A percentile compares a stretch with the other conserved stretches of the same genome.
phyloP scores from a whole-genome alignment of 92 coral and sea anemone species.

The Bergia sp. region DNA sequence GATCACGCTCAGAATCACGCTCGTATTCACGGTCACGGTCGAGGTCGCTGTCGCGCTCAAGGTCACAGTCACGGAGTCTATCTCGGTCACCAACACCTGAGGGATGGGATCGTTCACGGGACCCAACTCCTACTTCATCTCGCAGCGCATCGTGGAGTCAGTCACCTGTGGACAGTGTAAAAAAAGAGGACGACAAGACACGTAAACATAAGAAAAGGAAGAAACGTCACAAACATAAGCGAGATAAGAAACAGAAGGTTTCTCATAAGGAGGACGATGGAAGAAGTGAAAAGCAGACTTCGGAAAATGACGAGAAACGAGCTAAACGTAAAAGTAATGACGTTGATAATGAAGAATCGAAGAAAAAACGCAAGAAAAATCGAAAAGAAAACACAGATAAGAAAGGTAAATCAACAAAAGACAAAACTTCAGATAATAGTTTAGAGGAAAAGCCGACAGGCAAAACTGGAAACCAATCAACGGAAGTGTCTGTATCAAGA shows the following conservation, averaged over 20 bases:
- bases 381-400: conserved; percentile 25
- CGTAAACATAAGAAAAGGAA: conserved; percentile 82
- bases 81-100: conserved; percentile 96
- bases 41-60: conserved; percentile 80
- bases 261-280: conserved; percentile 41
- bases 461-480: background rate
- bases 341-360: conserved; percentile 57
- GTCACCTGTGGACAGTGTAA: conserved; percentile 3
- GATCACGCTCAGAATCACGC: conserved; percentile 76
- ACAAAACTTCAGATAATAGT: conserved; percentile 12
- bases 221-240: conserved; percentile 83
- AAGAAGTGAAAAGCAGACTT: conserved; percentile 29
- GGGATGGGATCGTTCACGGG: conserved; percentile 93
- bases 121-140: conserved; percentile 85
- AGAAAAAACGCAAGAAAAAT: conserved; percentile 57
- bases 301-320: conserved; percentile 41
- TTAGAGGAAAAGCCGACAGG: background rate
- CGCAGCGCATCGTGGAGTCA: conserved; percentile 39
- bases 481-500: background rate
- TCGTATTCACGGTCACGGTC: conserved; percentile 77
- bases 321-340: conserved; percentile 48
- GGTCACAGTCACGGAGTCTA: conserved; percentile 73
- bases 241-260: conserved; percentile 74
- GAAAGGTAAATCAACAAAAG: conserved; percentile 41
- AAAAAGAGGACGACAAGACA: conserved; percentile 59